These are phyloP conservation scores for Mormyrus proboscirostris DNA, from an alignment of 2,797 vertebrate species.

Conservation along the genomic window DNA sequence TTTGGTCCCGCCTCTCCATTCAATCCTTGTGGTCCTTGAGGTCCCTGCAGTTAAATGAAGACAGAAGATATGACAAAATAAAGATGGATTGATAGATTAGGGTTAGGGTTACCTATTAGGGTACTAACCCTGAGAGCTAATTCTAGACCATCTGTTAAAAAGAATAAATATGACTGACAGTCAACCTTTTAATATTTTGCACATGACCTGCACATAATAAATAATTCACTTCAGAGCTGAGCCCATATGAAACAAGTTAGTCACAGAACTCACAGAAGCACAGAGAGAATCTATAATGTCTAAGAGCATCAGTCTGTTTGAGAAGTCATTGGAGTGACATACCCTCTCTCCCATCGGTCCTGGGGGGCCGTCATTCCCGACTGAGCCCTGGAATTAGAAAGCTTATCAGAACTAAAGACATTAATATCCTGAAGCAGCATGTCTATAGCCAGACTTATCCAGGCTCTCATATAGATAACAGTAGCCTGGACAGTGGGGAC, in stretches of 20 bases:
- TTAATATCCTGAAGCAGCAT: background rate
- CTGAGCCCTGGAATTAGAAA: slow-evolving; percentile 61
- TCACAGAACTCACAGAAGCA: background rate
- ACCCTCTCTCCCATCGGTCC: slow-evolving; percentile 79
- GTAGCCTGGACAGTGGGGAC: background rate
- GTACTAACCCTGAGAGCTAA: background rate
- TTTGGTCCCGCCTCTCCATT: slow-evolving; percentile 74
- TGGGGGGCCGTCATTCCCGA: slow-evolving; percentile 74
- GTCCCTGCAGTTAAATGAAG: slow-evolving; percentile 62
- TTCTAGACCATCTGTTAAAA: background rate
- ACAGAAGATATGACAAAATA: background rate
- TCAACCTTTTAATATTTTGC: background rate
- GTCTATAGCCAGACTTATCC: background rate
- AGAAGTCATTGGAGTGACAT: background rate
- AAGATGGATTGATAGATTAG: background rate
- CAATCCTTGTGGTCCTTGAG: slow-evolving; percentile 73
- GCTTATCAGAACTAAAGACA: background rate
- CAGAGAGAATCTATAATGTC: background rate
- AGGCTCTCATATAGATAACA: too few species aligned
- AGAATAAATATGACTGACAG: background rate
- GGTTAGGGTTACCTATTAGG: background rate
- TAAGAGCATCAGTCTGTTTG: background rate
- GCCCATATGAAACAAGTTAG: background rate
- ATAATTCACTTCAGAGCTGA: background rate
- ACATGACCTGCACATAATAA: background rate